Evolutionary conservation across 2,113 vertebrate genomes (phyloP), one percentile per base, ranked within the genome.

Genomic region (Numida meleagris): DNA sequence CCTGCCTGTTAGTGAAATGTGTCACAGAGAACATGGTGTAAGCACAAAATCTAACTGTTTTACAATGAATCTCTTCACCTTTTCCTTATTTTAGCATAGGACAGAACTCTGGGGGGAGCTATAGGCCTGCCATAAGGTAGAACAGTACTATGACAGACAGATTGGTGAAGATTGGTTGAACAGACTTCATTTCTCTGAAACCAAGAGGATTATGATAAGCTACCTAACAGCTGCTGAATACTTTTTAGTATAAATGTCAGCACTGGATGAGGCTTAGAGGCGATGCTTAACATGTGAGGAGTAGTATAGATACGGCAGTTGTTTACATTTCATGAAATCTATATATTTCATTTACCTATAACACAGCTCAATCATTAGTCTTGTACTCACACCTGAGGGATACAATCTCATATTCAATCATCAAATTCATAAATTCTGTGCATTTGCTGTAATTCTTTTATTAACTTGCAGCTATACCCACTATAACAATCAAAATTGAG

Each of bases 81-180:
- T 65, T 16, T 63, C 31, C 45, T 4, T 38, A 45, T 63, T 95
- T 89, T 50, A 94, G 72, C 75, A 80, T 24, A 63, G 21, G 70
- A 77, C 12, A 42, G 82, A 86, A 91, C 95, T 94, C 94, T 95
- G 89, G 93, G 93, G 95, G 95, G 95, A 89, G 91, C 95, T 90
- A 42, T 86, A 91, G 89, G 67, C 75, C 87, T 63, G 34, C 50
- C 34, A 67, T 34, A 89, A 31, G 58, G 50, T 76, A 51, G 5
- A 73, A 20, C 48, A 46, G 36, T 10, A 19, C 65, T 86, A 34
- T 0, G 1, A 55, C 53, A 87, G 75, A 87, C 75, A 89, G 87
- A 89, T 55, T 72, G 59, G 27, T 42, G 40, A 95, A 87, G 78
- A 80, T 0, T 73, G 78, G 45, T 48, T 87, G 71, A 94, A 87